Evolutionary conservation across 2,113 vertebrate species (phyloP).

Genomic region (Gopherus evgoodei): DNA sequence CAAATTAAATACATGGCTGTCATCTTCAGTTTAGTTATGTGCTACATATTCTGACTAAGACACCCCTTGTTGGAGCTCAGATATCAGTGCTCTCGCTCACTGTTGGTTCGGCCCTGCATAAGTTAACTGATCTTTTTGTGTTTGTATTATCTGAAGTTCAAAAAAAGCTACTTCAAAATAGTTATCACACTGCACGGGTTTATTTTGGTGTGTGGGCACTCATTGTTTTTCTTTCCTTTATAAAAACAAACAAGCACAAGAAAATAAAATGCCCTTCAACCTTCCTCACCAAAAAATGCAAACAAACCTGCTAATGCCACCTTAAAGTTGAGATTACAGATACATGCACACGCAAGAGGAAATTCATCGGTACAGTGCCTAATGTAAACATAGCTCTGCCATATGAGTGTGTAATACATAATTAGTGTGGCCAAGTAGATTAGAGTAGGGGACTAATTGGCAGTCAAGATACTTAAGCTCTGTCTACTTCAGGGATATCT

Average conservation of each 20-base stretch:
- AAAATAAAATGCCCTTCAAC: fast-evolving
- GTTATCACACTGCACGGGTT: neutral
- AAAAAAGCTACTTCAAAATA: fast-evolving
- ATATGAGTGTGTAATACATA: conserved; percentile 59
- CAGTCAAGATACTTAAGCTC: neutral
- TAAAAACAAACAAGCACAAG: neutral
- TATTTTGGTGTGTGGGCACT: fast-evolving
- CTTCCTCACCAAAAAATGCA: neutral
- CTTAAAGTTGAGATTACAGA: neutral
- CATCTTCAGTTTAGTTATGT: neutral
- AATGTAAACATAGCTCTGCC: conserved; percentile 64
- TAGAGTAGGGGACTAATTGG: conserved; percentile 33
- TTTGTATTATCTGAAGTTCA: neutral
- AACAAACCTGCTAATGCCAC: neutral
- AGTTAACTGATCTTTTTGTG: neutral
- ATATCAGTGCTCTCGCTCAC: neutral
- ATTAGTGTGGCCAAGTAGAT: conserved; percentile 64
- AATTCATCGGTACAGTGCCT: conserved; percentile 19
- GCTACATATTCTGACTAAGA: neutral
- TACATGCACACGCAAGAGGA: neutral
- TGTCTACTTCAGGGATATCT: fast-evolving
- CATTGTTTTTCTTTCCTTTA: fast-evolving
- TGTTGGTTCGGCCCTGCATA: neutral
- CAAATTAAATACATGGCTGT: neutral
- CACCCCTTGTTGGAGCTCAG: neutral